A percentile compares a stretch with the other conserved stretches of the same genome.
These are phyloP conservation scores for Pinctada fucata DNA, from an alignment of 2,888 invertebrate species.

Conservation along the genomic window DNA sequence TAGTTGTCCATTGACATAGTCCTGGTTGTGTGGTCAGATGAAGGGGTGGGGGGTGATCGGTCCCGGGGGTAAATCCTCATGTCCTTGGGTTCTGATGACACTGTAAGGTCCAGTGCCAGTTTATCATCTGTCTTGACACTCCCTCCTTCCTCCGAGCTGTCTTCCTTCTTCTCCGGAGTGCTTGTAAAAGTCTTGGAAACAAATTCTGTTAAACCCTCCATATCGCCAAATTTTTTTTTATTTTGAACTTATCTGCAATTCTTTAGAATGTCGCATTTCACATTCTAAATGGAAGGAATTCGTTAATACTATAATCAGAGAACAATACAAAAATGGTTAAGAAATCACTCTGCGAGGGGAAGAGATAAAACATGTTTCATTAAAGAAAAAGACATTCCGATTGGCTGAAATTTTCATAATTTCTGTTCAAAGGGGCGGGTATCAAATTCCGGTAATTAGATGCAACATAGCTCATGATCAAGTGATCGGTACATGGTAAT, in stretches of 20 bases:
- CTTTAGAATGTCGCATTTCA: too few species aligned
- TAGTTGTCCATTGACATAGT: not conserved
- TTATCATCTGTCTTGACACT: not conserved
- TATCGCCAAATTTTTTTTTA: conserved; percentile 19
- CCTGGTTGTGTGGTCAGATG: not conserved
- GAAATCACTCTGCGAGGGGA: too few species aligned
- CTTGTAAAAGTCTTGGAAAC: conserved; percentile 67
- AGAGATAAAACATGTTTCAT: too few species aligned
- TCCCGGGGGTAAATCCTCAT: not conserved
- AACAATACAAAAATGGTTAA: too few species aligned
- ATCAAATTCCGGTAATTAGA: not conserved
- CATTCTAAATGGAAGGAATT: too few species aligned
- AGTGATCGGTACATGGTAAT: too few species aligned
- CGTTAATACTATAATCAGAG: too few species aligned
- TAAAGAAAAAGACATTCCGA: not conserved
- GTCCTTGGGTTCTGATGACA: not conserved
- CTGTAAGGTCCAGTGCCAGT: not conserved
- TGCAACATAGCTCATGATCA: too few species aligned
- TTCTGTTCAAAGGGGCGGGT: not conserved
- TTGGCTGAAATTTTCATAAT: not conserved
- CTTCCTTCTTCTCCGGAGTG: not conserved
- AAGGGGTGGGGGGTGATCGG: not conserved
- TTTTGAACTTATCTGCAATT: too few species aligned
- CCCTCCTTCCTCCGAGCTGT: not conserved
- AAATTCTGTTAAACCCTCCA: conserved; percentile 70